Evolutionary conservation across 2,113 vertebrate species (phyloP), one percentile per base, ranked within the genome.

Genomic region (Panthera uncia): DNA sequence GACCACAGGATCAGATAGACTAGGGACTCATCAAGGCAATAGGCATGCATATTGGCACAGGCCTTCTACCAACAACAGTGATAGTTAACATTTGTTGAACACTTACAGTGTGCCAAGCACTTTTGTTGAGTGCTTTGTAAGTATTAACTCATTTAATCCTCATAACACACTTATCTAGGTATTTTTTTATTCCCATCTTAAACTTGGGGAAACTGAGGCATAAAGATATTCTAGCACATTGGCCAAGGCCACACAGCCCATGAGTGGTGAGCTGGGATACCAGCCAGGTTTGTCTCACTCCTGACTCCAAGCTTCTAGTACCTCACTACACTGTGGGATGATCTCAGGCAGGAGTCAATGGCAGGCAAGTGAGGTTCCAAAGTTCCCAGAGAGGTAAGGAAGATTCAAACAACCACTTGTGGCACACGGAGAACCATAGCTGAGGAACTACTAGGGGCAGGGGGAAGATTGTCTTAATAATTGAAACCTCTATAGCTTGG

Each of bases 111-210:
- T 92, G 7, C 27, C 65, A 76, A 85, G 14, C 33, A 89, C 57
- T 52, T 16, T 45, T 83, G 33, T 78, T 92, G n/a, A 65, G 10
- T 87, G 29, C 16, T 97, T 83, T 96, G 21, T 16, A 76, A 80
- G 1, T 66, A 81, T 74, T 82, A 38, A 61, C 38, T 63, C 23
- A 84, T 57, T 90, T 63, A 86, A 57, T 86, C 14, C n/a, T 81
- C 23, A 16, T 81, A 89, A 92, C 4, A 83, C 1, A 1, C 7
- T 13, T 61, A 25, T 13, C n/a, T 57, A 63, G 31, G 27, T 25
- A 31, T 90, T 88, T 80, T n/a, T 94, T 48, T 78, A 94, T 80
- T 36, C 33, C 7, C 23, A 29, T 94, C 78, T 50, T 96, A 57
- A n/a, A 27, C 15, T 79, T 68, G 41, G 21, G 23, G 31, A 89